phyloP scores from a whole-genome alignment of 1,140 invertebrate genomes.

The Scaptomyza montana region DNA sequence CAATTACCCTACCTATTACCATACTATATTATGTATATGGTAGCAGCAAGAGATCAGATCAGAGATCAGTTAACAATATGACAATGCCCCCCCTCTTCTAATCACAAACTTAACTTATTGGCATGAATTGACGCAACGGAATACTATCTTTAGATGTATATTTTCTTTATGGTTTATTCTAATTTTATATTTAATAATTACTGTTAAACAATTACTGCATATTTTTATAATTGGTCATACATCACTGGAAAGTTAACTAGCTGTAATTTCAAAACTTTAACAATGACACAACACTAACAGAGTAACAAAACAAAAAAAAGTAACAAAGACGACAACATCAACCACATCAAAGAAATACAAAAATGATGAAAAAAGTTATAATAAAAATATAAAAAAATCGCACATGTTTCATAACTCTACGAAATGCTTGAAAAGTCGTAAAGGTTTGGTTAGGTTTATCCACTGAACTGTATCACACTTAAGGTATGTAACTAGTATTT shows the following conservation, averaged over 20 bases:
- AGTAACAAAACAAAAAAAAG: slow-evolving; percentile 17
- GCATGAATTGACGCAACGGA: too few relatives aligned
- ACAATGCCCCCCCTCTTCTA: slow-evolving; percentile 44
- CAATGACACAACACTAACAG: slow-evolving; percentile 48
- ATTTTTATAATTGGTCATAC: slow-evolving; percentile 50
- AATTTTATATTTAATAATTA: too few relatives aligned
- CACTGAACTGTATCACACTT: slow-evolving; percentile 1
- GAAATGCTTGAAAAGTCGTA: slow-evolving; percentile 22
- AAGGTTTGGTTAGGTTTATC: slow-evolving; percentile 29
- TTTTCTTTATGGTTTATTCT: too few relatives aligned
- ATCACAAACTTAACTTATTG: slow-evolving; percentile 1
- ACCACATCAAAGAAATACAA: slow-evolving; percentile 47
- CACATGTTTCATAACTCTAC: slow-evolving; percentile 47
- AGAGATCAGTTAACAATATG: slow-evolving; percentile 9
- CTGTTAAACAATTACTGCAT: slow-evolving; percentile 5
- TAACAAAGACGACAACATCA: slow-evolving; percentile 11
- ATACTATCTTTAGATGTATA: too few relatives aligned
- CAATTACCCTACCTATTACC: slow-evolving; percentile 47
- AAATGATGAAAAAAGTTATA: slow-evolving; percentile 6
- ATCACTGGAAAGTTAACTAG: slow-evolving; percentile 41
- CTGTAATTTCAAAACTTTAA: slow-evolving; percentile 42
- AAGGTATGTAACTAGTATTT: slow-evolving; percentile 2
- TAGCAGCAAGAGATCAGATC: slow-evolving; percentile 22
- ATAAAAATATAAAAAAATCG: slow-evolving; percentile 29
- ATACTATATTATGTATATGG: slow-evolving; percentile 6